Conservation (phyloP, 2,797 vertebrate genomes). For the Helarctos malayanus region DNA sequence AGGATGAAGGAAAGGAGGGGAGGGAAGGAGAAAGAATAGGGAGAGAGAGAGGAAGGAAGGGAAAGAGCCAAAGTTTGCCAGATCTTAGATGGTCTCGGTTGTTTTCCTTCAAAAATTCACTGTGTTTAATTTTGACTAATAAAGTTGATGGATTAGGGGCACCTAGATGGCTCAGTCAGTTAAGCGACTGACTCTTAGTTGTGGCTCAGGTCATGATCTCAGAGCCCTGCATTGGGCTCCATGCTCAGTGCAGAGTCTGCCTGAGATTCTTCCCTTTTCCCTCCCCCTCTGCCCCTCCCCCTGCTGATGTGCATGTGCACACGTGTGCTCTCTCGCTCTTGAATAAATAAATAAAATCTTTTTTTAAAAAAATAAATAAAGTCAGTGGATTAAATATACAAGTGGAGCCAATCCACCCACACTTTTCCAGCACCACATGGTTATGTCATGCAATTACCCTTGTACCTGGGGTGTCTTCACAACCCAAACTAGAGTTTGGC, state of each 20-base stretch:
- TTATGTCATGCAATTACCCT: too few relatives aligned
- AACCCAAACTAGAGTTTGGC: background rate
- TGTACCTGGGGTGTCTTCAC: background rate
- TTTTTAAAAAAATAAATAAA: background rate
- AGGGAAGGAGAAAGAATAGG: too few relatives aligned
- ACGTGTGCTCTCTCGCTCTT: background rate
- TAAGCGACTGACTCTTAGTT: background rate
- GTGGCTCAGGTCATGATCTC: background rate
- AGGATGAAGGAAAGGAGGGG: background rate
- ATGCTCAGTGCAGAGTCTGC: background rate
- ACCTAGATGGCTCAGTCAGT: background rate
- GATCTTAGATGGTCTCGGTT: background rate
- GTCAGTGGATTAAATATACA: background rate
- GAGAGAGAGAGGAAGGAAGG: background rate
- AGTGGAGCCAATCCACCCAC: background rate
- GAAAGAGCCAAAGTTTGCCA: background rate
- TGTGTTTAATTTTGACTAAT: background rate
- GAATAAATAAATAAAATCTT: background rate
- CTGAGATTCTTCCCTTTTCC: background rate
- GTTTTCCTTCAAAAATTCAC: background rate
- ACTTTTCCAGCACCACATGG: background rate
- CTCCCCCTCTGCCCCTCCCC: background rate
- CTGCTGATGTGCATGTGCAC: background rate
- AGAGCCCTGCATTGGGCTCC: background rate
- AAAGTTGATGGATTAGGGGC: background rate